Evolutionary conservation across 2,888 invertebrate species (phyloP).

Genomic region (Eurytoma californica): DNA sequence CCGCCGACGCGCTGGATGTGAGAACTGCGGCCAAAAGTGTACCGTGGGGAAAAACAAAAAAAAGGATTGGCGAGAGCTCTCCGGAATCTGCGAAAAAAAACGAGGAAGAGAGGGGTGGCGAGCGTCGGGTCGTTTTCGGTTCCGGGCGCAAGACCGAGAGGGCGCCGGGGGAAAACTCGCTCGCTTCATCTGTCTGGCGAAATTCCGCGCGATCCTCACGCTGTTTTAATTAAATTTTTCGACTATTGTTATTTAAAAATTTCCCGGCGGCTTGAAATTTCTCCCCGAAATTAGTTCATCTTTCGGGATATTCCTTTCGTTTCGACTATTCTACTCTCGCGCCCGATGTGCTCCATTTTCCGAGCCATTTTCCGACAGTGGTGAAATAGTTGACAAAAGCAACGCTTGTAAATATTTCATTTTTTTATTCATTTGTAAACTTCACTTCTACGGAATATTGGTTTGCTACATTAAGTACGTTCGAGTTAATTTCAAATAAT

Average conservation of each 20-base stretch:
- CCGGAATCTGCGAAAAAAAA: conserved; percentile 25
- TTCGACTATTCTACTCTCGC: background rate
- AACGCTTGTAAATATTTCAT: too few species aligned
- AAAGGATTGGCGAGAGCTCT: background rate
- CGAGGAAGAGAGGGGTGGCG: background rate
- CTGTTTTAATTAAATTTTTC: conserved; percentile 47
- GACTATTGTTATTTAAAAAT: conserved; percentile 37
- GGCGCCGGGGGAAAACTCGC: conserved; percentile 2
- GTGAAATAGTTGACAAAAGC: too few species aligned
- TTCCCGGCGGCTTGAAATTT: conserved; percentile 23
- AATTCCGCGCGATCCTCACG: conserved; percentile 22
- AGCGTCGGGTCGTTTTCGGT: background rate
- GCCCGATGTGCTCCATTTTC: too few species aligned
- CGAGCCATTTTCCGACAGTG: too few species aligned
- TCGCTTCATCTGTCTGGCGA: conserved; percentile 29
- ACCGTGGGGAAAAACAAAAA: conserved; percentile 39
- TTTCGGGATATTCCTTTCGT: conserved; percentile 2
- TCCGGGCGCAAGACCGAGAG: background rate
- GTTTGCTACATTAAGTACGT: too few species aligned
- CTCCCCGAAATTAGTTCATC: conserved; percentile 9
- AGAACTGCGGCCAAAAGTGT: conserved; percentile 33
- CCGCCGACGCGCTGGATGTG: background rate
- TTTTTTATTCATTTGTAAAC: background rate
- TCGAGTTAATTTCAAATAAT: too few species aligned
- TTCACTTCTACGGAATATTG: too few species aligned